These are phyloP conservation scores for Arctopsyche grandis DNA, from an alignment of 1,140 invertebrate species.

Conservation along the genomic window DNA sequence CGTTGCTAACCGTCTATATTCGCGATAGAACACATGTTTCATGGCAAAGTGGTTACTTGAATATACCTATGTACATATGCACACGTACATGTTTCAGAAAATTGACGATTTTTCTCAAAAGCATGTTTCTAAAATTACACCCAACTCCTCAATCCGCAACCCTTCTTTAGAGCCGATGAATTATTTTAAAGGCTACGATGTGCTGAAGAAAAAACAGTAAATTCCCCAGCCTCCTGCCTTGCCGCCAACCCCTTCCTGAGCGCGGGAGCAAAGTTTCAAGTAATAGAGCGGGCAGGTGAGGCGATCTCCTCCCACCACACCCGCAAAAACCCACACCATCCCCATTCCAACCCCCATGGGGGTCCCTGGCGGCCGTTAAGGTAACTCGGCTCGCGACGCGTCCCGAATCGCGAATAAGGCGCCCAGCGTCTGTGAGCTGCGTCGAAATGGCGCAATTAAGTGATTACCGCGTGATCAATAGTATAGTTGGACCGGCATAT, in stretches of 20 bases:
- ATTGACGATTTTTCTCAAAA: no score
- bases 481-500: background rate
- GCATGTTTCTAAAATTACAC: no score
- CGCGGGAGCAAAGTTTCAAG: background rate
- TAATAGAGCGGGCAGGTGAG: background rate
- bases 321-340: no score
- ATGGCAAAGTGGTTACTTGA: no score
- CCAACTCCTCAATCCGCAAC: background rate
- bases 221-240: background rate
- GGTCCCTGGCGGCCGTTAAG: slow-evolving; percentile 31
- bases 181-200: background rate
- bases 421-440: slow-evolving; percentile 36
- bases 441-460: slow-evolving; percentile 49
- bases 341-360: background rate
- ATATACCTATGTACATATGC: no score
- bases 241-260: background rate
- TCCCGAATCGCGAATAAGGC: slow-evolving; percentile 26
- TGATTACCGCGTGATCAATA: slow-evolving; percentile 48
- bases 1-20: no score
- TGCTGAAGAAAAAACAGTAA: background rate
- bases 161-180: background rate
- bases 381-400: slow-evolving; percentile 14
- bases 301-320: background rate
- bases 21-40: no score
- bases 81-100: no score